Base-by-base conservation (phyloP, 2,797 vertebrate species). In the Chrysocyon brachyurus region DNA sequence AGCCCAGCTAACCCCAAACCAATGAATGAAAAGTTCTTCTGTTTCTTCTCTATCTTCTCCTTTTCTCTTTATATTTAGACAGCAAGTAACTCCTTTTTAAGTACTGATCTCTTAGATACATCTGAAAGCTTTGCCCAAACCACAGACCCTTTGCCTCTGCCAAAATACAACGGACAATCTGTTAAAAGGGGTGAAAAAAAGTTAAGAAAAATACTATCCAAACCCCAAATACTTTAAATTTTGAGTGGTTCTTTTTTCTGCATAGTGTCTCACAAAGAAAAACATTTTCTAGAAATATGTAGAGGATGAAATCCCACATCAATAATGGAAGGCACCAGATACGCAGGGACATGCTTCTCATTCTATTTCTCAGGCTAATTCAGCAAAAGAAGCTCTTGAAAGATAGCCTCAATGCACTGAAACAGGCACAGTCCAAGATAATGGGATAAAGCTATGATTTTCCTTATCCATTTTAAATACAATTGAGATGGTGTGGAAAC, bases 121-220 rank as follows among this genome's bases (percentile, higher is more conserved):
- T 70, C 73, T 86, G 33, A 70, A 72, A 96, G 28, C 6, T 84
- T 87, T 54, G 16, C 22, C 86, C n/a, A 75, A 66, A 85, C 49
- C 49, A 90, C 57, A 94, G 77, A 86, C 3, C 56, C 11, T 72
- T 88, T 28, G 14, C 31, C 49, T 94, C 49, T 96, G 56, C 70
- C 36, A 95, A 95, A 87, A 86, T 68, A 73, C 40, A 90, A 31
- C 5, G 17, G 12, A 16, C 26, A 73, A 78, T 85, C 77, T 75
- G 28, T 79, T 83, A 61, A 31, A 49, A 64, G 36, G 0, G 3
- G 2, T 33, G 2, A 1, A 40, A 16, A 2, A 40, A 68, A 31
- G 21, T 87, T 64, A 79, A 64, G 82, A 93, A 94, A 96, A 96
- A 57, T 82, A 75, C 70, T 92, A 72, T 56, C 73, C 46, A 89